A percentile compares a stretch with the other conserved stretches of the same genome.
These are phyloP conservation scores for Atherix ibis DNA, from an alignment of 2,888 invertebrate genomes.

Conservation along the genomic window DNA sequence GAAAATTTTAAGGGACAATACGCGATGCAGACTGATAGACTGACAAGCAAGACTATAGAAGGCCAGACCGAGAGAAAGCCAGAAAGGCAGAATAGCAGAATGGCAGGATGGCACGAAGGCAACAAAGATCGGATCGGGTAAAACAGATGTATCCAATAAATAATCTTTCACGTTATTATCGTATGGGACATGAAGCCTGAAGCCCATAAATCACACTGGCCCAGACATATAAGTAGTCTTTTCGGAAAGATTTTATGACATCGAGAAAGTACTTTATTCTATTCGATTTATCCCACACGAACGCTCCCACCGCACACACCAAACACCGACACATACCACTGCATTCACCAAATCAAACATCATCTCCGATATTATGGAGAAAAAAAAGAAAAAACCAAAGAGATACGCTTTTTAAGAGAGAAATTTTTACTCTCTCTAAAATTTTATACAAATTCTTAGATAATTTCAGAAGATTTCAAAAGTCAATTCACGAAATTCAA, in stretches of 20 bases:
- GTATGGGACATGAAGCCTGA: constrained; percentile 7
- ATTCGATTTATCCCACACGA: constrained; percentile 3
- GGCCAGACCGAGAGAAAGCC: background rate
- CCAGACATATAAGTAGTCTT: constrained; percentile 7
- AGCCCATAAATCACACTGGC: constrained; percentile 7
- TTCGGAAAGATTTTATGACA: constrained; percentile 7
- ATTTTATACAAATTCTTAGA: too few relatives aligned
- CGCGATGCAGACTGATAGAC: background rate
- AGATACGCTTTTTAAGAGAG: too few relatives aligned
- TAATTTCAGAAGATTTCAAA: too few relatives aligned
- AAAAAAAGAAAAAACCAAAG: background rate
- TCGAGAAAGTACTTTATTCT: too few relatives aligned
- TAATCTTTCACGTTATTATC: constrained; percentile 9
- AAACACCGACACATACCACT: background rate
- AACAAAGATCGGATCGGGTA: too few relatives aligned
- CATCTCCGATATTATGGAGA: background rate
- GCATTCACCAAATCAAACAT: background rate
- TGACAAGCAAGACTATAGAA: background rate
- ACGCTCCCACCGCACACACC: background rate
- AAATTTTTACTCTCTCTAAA: too few relatives aligned
- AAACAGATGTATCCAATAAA: constrained; percentile 9
- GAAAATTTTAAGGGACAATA: too few relatives aligned
- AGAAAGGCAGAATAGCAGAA: background rate
- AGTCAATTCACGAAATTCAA: too few relatives aligned
- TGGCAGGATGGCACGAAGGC: background rate